A percentile compares a stretch with the other conserved stretches of the same genome.
Conservation (phyloP, 2,113 vertebrate genomes). For the Aptenodytes forsteri region DNA sequence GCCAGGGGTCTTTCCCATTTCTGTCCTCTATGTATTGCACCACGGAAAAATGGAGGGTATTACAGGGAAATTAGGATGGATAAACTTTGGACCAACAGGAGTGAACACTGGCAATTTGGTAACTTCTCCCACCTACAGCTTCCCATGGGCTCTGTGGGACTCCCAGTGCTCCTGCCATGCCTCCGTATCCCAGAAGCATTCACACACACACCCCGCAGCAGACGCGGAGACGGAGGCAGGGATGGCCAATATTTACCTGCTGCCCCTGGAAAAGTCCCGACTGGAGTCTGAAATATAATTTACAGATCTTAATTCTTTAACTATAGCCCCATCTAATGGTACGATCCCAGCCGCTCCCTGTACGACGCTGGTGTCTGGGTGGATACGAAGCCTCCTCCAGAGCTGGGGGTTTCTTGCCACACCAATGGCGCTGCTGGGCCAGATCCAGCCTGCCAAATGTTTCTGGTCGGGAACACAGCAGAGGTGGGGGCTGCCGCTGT, state of each 20-base stretch:
- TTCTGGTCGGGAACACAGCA: accelerated
- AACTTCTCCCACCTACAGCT: not conserved
- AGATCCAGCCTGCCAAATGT: not conserved
- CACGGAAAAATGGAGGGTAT: not conserved
- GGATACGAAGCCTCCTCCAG: accelerated
- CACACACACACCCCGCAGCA: accelerated
- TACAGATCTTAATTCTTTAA: not conserved
- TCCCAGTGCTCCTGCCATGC: not conserved
- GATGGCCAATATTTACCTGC: not conserved
- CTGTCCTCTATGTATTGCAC: accelerated
- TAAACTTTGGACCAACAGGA: not conserved
- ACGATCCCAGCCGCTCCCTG: not conserved
- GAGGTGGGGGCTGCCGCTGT: accelerated
- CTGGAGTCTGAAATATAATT: accelerated
- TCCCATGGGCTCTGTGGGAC: not conserved
- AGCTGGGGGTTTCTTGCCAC: accelerated
- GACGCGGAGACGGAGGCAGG: not conserved
- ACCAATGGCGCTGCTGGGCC: not conserved
- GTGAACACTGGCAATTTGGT: not conserved
- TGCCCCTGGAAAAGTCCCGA: accelerated
- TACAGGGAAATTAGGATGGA: not conserved
- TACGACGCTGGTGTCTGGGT: accelerated
- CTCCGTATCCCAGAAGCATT: not conserved
- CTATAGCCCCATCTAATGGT: conserved; percentile 52
- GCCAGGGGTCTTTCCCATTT: not conserved